phyloP scores from a whole-genome alignment of 2,888 invertebrate genomes.

The Phortica magna region DNA sequence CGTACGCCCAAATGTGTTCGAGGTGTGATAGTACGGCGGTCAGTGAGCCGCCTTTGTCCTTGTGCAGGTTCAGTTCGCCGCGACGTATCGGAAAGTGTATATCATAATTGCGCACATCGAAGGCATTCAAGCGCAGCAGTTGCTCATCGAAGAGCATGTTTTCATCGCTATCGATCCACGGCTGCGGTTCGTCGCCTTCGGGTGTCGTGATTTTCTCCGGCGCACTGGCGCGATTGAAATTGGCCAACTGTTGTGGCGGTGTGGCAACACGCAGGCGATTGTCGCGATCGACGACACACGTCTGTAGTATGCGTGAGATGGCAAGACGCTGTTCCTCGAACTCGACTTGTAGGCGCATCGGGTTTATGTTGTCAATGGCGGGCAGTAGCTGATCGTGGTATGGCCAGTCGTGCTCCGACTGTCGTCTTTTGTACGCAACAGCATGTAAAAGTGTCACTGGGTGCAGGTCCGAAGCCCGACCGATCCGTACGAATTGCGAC shows the following conservation, averaged over 20 bases:
- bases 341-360: slow-evolving; percentile 80
- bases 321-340: slow-evolving; percentile 91
- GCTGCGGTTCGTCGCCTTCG: slow-evolving; percentile 33
- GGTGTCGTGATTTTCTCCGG: slow-evolving; percentile 82
- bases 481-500: slow-evolving; percentile 92
- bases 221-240: slow-evolving; percentile 88
- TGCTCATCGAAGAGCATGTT: slow-evolving; percentile 60
- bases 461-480: slow-evolving; percentile 92
- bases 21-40: slow-evolving; percentile 90
- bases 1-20: slow-evolving; percentile 92
- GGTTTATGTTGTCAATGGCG: slow-evolving; percentile 48
- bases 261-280: slow-evolving; percentile 89
- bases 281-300: slow-evolving; percentile 87
- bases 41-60: slow-evolving; percentile 90
- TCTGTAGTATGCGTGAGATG: slow-evolving; percentile 91
- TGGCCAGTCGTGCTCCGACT: slow-evolving; percentile 77
- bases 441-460: slow-evolving; percentile 90
- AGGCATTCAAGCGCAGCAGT: slow-evolving; percentile 57
- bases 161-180: slow-evolving; percentile 45
- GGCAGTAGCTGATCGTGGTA: slow-evolving; percentile 66
- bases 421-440: slow-evolving; percentile 72
- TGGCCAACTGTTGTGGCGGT: slow-evolving; percentile 92
- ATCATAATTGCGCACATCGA: slow-evolving; percentile 85
- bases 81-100: slow-evolving; percentile 93
- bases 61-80: slow-evolving; percentile 92